These are phyloP conservation scores for Chionodraco myersi DNA, from an alignment of 2,113 vertebrate genomes.

Conservation along the genomic window DNA sequence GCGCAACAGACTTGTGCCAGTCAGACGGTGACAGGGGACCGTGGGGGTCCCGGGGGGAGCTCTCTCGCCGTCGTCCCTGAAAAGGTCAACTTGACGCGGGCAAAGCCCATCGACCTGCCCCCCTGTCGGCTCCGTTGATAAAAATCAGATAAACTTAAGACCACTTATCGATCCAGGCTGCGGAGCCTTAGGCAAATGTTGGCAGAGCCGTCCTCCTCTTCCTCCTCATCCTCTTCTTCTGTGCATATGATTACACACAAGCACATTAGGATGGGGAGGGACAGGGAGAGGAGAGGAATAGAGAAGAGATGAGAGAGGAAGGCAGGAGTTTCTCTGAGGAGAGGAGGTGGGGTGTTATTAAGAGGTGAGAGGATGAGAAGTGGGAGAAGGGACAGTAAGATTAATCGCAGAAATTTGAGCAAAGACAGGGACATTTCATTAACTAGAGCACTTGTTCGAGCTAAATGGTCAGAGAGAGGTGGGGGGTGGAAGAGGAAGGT, in stretches of 20 bases:
- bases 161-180: constrained; percentile 84
- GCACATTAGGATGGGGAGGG: constrained; percentile 62
- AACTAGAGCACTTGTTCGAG: constrained; percentile 80
- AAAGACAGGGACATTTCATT: constrained; percentile 81
- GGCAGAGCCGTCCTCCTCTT: constrained; percentile 62
- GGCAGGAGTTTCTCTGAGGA: constrained; percentile 49
- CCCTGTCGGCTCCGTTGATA: constrained; percentile 96
- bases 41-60: constrained; percentile 90
- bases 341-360: constrained; percentile 56
- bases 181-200: constrained; percentile 83
- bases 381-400: constrained; percentile 72
- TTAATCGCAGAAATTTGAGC: constrained; percentile 81
- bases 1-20: constrained; percentile 99
- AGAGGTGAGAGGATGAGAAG: constrained; percentile 74
- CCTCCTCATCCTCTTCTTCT: constrained; percentile 42
- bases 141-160: constrained; percentile 99
- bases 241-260: constrained; percentile 77
- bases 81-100: constrained; percentile 99
- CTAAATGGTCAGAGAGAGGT: constrained; percentile 76
- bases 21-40: constrained; percentile 96
- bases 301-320: constrained; percentile 16
- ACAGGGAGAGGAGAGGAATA: background rate
- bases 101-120: constrained; percentile 98
- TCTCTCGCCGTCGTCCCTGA: constrained; percentile 94
- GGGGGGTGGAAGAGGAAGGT: constrained; percentile 37